These are phyloP conservation scores for Ormyrus labotus DNA, from an alignment of 2,888 invertebrate species.

Conservation along the genomic window DNA sequence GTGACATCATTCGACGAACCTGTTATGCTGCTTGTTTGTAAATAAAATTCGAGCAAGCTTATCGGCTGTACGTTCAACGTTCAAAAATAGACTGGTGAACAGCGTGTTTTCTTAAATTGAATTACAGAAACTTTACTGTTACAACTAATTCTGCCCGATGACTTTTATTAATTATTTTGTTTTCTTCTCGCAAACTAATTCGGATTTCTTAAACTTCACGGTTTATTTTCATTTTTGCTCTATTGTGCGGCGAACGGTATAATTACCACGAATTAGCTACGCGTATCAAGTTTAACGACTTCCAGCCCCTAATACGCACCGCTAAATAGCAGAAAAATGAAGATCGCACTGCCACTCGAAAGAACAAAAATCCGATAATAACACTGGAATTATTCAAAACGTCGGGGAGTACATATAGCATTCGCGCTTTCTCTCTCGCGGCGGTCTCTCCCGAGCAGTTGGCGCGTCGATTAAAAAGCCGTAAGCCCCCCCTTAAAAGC, in stretches of 20 bases:
- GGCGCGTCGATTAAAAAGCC: constrained; percentile 1
- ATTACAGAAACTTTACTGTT: neutral
- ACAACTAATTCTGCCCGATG: neutral
- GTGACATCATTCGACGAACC: no score
- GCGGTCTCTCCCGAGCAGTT: neutral
- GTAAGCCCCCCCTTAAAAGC: neutral
- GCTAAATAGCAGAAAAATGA: no score
- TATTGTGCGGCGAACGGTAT: no score
- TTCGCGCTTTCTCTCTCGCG: neutral
- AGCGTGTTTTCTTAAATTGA: no score
- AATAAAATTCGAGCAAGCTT: neutral
- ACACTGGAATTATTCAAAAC: neutral
- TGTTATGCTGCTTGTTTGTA: no score
- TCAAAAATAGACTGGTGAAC: neutral
- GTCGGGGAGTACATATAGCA: neutral
- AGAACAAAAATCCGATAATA: neutral
- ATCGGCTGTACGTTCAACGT: neutral
- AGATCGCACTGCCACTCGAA: no score
- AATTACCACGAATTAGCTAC: neutral
- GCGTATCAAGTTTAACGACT: neutral
- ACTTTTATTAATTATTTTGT: constrained; percentile 19
- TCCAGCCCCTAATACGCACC: neutral
- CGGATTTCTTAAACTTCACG: neutral
- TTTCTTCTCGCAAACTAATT: neutral
- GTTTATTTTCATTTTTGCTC: neutral